Evolutionary conservation across 2,888 invertebrate genomes (phyloP).

Genomic region (Drosophila mimetica): DNA sequence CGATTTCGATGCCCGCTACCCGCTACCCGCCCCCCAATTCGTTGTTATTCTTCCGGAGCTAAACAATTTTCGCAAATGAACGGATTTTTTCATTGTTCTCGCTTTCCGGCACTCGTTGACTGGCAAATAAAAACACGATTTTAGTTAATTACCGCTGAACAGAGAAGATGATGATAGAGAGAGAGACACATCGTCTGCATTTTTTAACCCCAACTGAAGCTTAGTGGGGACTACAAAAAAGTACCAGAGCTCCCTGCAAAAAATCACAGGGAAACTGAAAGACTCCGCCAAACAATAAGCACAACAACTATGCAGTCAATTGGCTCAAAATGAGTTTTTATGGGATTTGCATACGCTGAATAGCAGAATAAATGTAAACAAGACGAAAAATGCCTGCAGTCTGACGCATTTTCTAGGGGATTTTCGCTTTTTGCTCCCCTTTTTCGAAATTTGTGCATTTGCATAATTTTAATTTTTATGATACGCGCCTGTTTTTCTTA

Average conservation of each 20-base stretch:
- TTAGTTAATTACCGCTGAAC: conserved; percentile 64
- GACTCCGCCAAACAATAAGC: conserved; percentile 27
- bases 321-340: conserved; percentile 78
- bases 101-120: conserved; percentile 23
- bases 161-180: conserved; percentile 24
- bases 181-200: conserved; percentile 33
- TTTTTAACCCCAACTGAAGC: conserved; percentile 47
- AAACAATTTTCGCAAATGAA: conserved; percentile 67
- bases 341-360: conserved; percentile 75
- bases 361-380: conserved; percentile 63
- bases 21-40: conserved; percentile 32
- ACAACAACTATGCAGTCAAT: conserved; percentile 69
- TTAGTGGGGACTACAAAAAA: conserved; percentile 21
- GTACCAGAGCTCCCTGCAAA: conserved; percentile 1
- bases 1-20: conserved; percentile 43
- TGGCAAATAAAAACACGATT: conserved; percentile 49
- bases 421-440: background rate
- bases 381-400: conserved; percentile 45
- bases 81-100: conserved; percentile 52
- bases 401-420: conserved; percentile 6
- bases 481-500: conserved; percentile 65
- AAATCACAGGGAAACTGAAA: conserved; percentile 14
- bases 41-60: conserved; percentile 31
- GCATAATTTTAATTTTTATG: conserved; percentile 72
- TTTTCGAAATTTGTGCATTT: conserved; percentile 51